A percentile compares a stretch with the other conserved stretches of the same genome.
Conservation (phyloP, 2,113 vertebrate genomes). For the Aldabrachelys gigantea region DNA sequence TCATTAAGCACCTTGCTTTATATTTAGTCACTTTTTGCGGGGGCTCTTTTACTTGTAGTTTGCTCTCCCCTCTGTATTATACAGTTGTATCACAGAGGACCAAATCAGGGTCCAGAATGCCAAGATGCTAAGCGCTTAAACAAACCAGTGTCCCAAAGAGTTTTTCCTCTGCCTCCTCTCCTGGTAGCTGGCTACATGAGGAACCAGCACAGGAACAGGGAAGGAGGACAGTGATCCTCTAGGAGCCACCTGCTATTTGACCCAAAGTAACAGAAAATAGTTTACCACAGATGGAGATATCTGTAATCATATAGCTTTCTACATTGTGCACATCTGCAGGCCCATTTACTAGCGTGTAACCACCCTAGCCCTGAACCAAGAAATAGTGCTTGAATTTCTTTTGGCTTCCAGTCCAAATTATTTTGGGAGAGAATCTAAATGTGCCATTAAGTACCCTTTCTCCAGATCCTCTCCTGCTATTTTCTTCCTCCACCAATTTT, state of each 20-base stretch:
- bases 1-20: background rate
- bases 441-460: too few relatives aligned
- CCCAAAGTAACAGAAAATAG: background rate
- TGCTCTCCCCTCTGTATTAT: background rate
- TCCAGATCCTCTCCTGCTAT: too few relatives aligned
- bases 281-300: background rate
- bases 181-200: background rate
- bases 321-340: background rate
- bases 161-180: background rate
- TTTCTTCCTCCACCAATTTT: too few relatives aligned
- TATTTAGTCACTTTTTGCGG: background rate
- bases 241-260: background rate
- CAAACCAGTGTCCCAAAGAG: accelerated
- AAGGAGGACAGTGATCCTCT: background rate
- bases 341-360: background rate
- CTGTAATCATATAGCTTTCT: background rate
- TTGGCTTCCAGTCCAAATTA: background rate
- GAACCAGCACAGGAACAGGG: background rate
- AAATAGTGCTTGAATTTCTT: too few relatives aligned
- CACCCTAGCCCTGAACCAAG: too few relatives aligned
- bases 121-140: background rate
- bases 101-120: accelerated
- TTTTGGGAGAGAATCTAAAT: too few relatives aligned
- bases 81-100: background rate
- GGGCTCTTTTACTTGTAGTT: background rate